These are phyloP conservation scores for Saccostrea glomerata DNA, from an alignment of 1,140 invertebrate genomes.

Conservation along the genomic window DNA sequence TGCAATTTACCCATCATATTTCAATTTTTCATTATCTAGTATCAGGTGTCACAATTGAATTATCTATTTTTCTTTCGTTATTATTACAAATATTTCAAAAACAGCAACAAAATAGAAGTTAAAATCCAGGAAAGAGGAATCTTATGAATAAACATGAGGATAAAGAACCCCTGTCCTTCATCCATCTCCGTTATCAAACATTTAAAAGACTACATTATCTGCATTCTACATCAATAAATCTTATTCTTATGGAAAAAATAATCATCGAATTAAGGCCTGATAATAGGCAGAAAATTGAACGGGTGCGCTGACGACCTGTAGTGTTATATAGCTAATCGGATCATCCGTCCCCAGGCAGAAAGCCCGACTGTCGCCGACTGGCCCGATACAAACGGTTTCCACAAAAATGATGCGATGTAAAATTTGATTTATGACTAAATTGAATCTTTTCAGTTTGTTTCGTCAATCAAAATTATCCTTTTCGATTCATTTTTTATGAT, in stretches of 20 bases:
- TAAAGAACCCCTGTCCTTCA: not conserved
- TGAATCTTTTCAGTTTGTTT: constrained; percentile 37
- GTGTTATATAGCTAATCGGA: constrained; percentile 2
- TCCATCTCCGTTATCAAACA: constrained; percentile 19
- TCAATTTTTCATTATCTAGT: not conserved
- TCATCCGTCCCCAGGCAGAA: not conserved
- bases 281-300: constrained; percentile 32
- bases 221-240: constrained; percentile 33
- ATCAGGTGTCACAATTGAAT: not conserved
- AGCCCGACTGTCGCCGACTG: not conserved
- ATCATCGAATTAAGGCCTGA: constrained; percentile 27
- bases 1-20: too few relatives aligned
- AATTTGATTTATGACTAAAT: constrained; percentile 39
- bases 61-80: not conserved
- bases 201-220: constrained; percentile 35
- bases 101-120: not conserved
- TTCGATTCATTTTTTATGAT: constrained; percentile 28
- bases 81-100: not conserved
- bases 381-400: not conserved
- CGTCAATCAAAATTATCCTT: constrained; percentile 34
- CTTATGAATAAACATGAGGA: not conserved
- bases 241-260: constrained; percentile 39
- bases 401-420: constrained; percentile 29
- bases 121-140: not conserved
- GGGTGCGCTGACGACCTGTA: not conserved